Base-by-base conservation (phyloP, 1,140 invertebrate genomes). In the Harpegnathos saltator region DNA sequence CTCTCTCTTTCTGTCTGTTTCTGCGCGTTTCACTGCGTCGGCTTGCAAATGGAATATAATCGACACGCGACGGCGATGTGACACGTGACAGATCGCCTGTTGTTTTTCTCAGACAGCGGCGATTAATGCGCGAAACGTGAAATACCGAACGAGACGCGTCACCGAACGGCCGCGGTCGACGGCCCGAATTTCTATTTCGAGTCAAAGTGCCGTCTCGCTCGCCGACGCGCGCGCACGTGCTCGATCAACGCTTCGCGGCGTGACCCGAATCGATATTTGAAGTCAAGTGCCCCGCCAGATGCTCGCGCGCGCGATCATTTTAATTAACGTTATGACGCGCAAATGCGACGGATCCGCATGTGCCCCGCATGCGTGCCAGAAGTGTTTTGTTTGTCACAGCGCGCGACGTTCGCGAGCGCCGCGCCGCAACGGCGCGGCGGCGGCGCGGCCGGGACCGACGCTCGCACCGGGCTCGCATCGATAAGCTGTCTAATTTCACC, bases 401-500 rank as follows among this genome's bases (percentile, higher is more conserved):
- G 52, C 50, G 63, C 7, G 56, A n/a, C n/a, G n/a, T n/a, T n/a
- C n/a, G n/a, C n/a, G n/a, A n/a, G n/a, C n/a, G n/a, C n/a, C n/a
- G n/a, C n/a, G n/a, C n/a, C n/a, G n/a, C n/a, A n/a, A n/a, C n/a
- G n/a, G n/a, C n/a, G n/a, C n/a, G n/a, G n/a, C n/a, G n/a, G n/a
- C n/a, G n/a, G n/a, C n/a, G n/a, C n/a, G n/a, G n/a, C n/a, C n/a
- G n/a, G n/a, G n/a, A n/a, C n/a, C n/a, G n/a, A n/a, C n/a, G n/a
- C n/a, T n/a, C n/a, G n/a, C n/a, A n/a, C n/a, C n/a, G n/a, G n/a
- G n/a, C n/a, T n/a, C n/a, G n/a, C 85, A 72, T 88, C 90, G 84
- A 91, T 90, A 91, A 91, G 85, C 82, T 85, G 85, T 89, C 89
- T 90, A 90, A 91, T 91, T 90, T 90, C 66, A 50, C 83, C 85